Conservation (phyloP, 2,888 invertebrate genomes). For the Salticus scenicus region DNA sequence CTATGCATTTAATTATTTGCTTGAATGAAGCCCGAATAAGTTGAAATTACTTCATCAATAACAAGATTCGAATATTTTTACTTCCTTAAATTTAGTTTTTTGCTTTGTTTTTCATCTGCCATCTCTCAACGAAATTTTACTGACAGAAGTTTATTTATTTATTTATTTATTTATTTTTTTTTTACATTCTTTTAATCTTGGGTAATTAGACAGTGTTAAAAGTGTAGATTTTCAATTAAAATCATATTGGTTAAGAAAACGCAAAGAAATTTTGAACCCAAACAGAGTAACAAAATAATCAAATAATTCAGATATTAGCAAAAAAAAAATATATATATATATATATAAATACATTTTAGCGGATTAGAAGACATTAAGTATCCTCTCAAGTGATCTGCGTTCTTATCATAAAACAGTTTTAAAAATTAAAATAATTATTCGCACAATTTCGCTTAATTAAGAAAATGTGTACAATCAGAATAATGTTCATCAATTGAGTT, state of each 20-base stretch:
- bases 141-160: constrained; percentile 51
- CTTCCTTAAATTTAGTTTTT: constrained; percentile 29
- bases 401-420: not conserved
- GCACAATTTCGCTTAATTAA: not conserved
- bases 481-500: not conserved
- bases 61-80: constrained; percentile 55
- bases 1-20: constrained; percentile 66
- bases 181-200: constrained; percentile 42
- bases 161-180: no score
- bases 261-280: not conserved
- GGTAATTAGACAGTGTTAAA: constrained; percentile 56
- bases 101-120: constrained; percentile 31
- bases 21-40: constrained; percentile 59
- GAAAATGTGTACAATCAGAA: constrained; percentile 3
- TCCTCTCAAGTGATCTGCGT: not conserved
- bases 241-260: constrained; percentile 50
- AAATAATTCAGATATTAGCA: constrained; percentile 17
- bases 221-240: constrained; percentile 61
- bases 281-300: constrained; percentile 14
- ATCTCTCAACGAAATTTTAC: constrained; percentile 38
- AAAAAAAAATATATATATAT: no score
- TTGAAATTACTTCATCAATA: constrained; percentile 68
- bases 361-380: constrained; percentile 20
- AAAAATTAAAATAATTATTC: not conserved
- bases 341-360: constrained; percentile 22